A percentile compares a stretch with the other conserved stretches of the same genome.
Conservation (phyloP, 1,140 invertebrate genomes). For the Ectropis grisescens region DNA sequence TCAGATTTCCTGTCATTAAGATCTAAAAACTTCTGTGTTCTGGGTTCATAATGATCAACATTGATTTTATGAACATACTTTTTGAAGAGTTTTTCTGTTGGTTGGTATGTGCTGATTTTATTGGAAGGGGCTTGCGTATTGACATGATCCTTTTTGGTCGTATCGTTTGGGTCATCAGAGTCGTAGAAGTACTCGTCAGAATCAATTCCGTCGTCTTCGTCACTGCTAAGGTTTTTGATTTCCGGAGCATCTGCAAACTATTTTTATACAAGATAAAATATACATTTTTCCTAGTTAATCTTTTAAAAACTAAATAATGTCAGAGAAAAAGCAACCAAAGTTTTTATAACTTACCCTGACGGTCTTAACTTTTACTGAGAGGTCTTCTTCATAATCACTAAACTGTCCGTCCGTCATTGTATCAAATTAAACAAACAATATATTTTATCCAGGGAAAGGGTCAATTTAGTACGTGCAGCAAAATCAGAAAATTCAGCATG, state of each 20-base stretch:
- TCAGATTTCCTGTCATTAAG: conserved; percentile 77
- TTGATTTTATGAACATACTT: conserved; percentile 88
- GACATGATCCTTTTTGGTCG: conserved; percentile 23
- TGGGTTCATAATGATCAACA: conserved; percentile 85
- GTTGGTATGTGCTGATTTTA: conserved; percentile 81
- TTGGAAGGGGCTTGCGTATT: conserved; percentile 74
- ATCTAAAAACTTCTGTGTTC: conserved; percentile 77
- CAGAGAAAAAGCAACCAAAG: too few species aligned
- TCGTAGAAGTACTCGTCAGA: conserved; percentile 59
- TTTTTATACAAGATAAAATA: too few species aligned
- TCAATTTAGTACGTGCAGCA: too few species aligned
- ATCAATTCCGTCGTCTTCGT: conserved; percentile 28
- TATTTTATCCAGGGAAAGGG: too few species aligned
- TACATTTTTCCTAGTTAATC: too few species aligned
- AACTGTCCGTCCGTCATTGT: conserved; percentile 48
- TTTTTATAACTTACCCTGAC: conserved; percentile 53
- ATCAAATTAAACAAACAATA: too few species aligned
- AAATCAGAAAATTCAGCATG: too few species aligned
- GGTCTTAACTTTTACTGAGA: conserved; percentile 15
- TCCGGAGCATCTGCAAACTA: conserved; percentile 44
- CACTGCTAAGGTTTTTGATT: conserved; percentile 28
- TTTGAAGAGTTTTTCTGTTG: conserved; percentile 83
- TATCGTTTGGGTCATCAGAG: conserved; percentile 42
- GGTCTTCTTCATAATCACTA: conserved; percentile 50
- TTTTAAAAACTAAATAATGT: too few species aligned